A percentile compares a stretch with the other conserved stretches of the same genome.
These are phyloP conservation scores for Galaxea fascicularis DNA, from an alignment of 92 coral and sea anemone genomes.

Conservation along the genomic window DNA sequence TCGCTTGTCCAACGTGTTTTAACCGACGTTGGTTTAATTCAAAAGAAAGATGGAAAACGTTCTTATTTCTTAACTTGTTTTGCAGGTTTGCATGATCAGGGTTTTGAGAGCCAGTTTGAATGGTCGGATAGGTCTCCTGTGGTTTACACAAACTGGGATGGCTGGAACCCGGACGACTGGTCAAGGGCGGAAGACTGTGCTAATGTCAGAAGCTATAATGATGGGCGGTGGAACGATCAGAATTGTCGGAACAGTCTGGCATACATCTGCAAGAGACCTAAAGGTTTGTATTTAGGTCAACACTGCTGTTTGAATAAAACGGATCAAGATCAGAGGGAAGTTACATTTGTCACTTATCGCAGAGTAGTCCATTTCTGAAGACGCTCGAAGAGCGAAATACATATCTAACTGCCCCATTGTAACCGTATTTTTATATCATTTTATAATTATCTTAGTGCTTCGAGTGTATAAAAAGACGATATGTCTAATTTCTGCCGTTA, in stretches of 20 bases:
- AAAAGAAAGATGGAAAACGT: too few relatives aligned
- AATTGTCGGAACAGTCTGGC: conserved; percentile 65
- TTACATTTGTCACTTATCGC: too few relatives aligned
- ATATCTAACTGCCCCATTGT: too few relatives aligned
- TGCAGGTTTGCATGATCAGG: conserved; percentile 82
- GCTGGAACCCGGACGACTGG: conserved; percentile 83
- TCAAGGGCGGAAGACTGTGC: conserved; percentile 81
- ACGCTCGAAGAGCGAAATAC: too few relatives aligned
- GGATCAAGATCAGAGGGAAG: too few relatives aligned
- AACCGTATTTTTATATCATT: too few relatives aligned
- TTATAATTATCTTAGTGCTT: too few relatives aligned
- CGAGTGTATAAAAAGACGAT: too few relatives aligned
- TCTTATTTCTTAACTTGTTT: background rate
- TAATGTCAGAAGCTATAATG: conserved; percentile 49
- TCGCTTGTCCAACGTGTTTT: too few relatives aligned
- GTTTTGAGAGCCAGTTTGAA: conserved; percentile 79
- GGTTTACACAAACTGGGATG: conserved; percentile 86
- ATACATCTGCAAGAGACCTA: conserved; percentile 88
- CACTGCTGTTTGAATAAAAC: background rate
- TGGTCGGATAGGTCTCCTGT: conserved; percentile 84
- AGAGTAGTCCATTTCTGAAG: too few relatives aligned
- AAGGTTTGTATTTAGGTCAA: conserved; percentile 62
- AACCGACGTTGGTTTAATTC: too few relatives aligned
- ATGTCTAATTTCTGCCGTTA: too few relatives aligned
- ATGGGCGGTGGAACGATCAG: conserved; percentile 93